Conservation (phyloP, 2,888 invertebrate genomes). For the Cantharis flavilabris region DNA sequence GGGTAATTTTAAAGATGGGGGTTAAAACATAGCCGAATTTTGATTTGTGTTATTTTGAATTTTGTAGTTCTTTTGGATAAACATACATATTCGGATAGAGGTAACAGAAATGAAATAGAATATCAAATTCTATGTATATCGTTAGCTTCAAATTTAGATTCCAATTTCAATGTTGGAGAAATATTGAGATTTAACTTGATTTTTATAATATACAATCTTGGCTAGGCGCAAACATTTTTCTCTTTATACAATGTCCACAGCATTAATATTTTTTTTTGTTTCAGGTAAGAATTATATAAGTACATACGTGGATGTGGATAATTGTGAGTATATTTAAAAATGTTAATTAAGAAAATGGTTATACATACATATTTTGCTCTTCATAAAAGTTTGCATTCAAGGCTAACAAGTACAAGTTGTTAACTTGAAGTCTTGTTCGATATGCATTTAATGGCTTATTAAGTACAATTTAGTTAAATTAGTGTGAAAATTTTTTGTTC, state of each 20-base stretch:
- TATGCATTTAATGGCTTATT: slow-evolving; percentile 43
- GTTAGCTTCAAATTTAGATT: background rate
- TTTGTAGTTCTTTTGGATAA: background rate
- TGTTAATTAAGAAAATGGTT: background rate
- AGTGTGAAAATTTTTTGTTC: slow-evolving; percentile 20
- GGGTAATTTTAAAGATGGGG: background rate
- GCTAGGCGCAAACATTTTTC: background rate
- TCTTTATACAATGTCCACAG: background rate
- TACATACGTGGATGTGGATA: background rate
- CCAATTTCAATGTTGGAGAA: background rate
- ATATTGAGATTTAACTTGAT: background rate
- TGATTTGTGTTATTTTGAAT: background rate
- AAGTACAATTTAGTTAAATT: slow-evolving; percentile 43
- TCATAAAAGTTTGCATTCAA: slow-evolving; percentile 22
- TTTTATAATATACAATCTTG: background rate
- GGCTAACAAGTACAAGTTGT: slow-evolving; percentile 31
- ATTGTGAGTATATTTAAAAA: background rate
- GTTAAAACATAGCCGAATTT: background rate
- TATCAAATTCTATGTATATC: background rate
- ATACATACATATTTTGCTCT: background rate
- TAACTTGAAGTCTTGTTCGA: slow-evolving; percentile 34
- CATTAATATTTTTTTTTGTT: slow-evolving; percentile 10
- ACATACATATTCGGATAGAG: background rate
- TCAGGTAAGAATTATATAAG: slow-evolving; percentile 7
- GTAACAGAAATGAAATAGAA: background rate